Evolutionary conservation across 1,140 invertebrate species (phyloP).

Genomic region (Neuroterus valhalla): DNA sequence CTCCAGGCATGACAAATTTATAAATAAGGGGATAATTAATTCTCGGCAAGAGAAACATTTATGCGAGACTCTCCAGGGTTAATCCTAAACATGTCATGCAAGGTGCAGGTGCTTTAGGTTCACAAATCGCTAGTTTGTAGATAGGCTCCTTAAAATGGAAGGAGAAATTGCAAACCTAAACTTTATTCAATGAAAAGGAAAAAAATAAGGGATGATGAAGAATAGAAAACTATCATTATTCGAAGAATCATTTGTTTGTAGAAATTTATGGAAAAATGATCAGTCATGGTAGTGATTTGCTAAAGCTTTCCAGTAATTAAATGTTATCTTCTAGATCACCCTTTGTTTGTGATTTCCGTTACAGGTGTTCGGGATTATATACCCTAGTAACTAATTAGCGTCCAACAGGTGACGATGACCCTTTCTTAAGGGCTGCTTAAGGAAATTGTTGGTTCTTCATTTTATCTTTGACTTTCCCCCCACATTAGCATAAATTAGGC

Average conservation of each 20-base stretch:
- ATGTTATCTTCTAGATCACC: background rate
- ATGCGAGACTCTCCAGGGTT: conserved; percentile 47
- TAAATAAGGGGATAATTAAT: background rate
- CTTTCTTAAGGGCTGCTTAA: conserved; percentile 34
- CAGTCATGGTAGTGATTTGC: background rate
- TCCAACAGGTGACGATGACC: conserved; percentile 62
- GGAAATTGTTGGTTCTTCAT: background rate
- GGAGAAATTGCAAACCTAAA: background rate
- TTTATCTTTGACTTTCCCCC: background rate
- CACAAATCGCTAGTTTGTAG: conserved; percentile 6
- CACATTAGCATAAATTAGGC: background rate
- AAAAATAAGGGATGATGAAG: background rate
- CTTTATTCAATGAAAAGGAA: background rate
- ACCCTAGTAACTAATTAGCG: conserved; percentile 59
- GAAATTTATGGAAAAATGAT: background rate
- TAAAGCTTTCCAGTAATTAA: background rate
- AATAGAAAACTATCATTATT: background rate
- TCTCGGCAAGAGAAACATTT: conserved; percentile 1
- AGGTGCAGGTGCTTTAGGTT: conserved; percentile 40
- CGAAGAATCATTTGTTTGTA: too few relatives aligned
- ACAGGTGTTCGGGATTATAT: conserved; percentile 50
- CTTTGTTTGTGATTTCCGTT: conserved; percentile 36
- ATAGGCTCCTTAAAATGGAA: background rate
- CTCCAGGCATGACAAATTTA: background rate
- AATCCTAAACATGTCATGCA: conserved; percentile 58